Percentiles rank a stretch among this genome's conserved stretches.
Evolutionary conservation across 1,140 invertebrate genomes (phyloP).

Genomic region (Bombus waltoni): DNA sequence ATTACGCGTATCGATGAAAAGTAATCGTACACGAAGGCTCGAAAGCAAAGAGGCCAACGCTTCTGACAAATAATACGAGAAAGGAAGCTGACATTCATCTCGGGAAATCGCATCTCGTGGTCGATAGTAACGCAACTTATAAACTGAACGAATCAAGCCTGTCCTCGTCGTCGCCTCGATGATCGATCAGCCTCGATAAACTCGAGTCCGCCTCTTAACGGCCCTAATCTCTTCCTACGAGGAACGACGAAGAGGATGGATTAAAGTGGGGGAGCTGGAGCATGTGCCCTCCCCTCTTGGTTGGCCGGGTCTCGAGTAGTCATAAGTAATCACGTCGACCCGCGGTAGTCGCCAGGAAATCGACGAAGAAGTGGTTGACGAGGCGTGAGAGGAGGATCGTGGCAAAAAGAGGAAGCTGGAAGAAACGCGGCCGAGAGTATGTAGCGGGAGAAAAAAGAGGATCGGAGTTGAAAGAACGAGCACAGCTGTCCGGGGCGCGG

Average conservation of each 20-base stretch:
- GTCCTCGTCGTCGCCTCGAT: constrained; percentile 41
- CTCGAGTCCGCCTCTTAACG: constrained; percentile 58
- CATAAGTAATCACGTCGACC: constrained; percentile 66
- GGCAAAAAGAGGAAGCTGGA: constrained; percentile 61
- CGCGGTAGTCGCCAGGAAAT: constrained; percentile 58
- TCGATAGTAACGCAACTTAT: constrained; percentile 49
- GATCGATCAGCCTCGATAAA: constrained; percentile 68
- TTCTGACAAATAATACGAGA: background rate
- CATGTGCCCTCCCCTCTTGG: background rate
- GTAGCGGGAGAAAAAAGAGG: constrained; percentile 24
- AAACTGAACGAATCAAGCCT: constrained; percentile 31
- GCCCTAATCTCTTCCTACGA: constrained; percentile 65
- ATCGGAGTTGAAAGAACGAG: constrained; percentile 51
- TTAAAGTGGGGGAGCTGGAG: constrained; percentile 5
- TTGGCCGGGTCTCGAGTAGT: constrained; percentile 28
- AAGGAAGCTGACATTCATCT: background rate
- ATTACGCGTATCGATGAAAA: too few species aligned
- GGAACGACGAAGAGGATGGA: constrained; percentile 40
- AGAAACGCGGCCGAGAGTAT: constrained; percentile 58
- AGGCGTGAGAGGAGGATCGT: constrained; percentile 58
- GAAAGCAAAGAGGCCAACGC: too few species aligned
- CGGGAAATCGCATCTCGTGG: constrained; percentile 8
- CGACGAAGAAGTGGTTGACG: constrained; percentile 62
- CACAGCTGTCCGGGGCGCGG: constrained; percentile 52
- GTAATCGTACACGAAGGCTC: too few species aligned